These are phyloP conservation scores for Grallaria varia DNA, from an alignment of 2,113 vertebrate genomes.

Conservation along the genomic window DNA sequence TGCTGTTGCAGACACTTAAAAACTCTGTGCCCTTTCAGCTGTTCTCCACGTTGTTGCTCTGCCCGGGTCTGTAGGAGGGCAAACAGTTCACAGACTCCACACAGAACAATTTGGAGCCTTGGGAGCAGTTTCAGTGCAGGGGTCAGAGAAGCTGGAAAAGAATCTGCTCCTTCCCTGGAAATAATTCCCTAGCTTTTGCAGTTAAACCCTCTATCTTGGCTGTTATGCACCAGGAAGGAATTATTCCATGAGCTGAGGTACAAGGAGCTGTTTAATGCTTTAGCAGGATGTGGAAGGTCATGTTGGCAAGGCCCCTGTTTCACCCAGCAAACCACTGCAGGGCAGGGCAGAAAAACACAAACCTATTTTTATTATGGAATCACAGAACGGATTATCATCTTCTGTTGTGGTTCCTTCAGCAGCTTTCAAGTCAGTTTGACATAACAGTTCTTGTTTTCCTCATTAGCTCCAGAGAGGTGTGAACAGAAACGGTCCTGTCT, in stretches of 20 bases:
- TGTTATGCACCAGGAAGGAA: background rate
- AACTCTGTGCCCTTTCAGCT: background rate
- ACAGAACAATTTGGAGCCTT: background rate
- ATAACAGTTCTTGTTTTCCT: background rate
- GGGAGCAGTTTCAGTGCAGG: background rate
- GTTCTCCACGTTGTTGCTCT: background rate
- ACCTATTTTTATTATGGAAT: fast-evolving
- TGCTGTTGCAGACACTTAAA: background rate
- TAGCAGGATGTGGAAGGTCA: background rate
- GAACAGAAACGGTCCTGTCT: background rate
- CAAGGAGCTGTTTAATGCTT: background rate
- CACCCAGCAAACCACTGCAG: background rate
- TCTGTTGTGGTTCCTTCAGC: background rate
- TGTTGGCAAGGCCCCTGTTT: background rate
- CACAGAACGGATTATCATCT: background rate
- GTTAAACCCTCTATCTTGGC: background rate
- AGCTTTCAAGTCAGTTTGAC: background rate
- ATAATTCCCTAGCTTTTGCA: background rate
- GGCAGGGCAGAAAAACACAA: background rate
- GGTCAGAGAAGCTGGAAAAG: background rate
- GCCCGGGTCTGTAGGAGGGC: background rate
- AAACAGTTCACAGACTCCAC: background rate
- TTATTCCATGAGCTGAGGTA: background rate
- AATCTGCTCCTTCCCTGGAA: background rate
- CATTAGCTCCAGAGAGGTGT: background rate